These are phyloP conservation scores for Diplodus sargus DNA, from an alignment of 2,797 vertebrate genomes.

Conservation along the genomic window DNA sequence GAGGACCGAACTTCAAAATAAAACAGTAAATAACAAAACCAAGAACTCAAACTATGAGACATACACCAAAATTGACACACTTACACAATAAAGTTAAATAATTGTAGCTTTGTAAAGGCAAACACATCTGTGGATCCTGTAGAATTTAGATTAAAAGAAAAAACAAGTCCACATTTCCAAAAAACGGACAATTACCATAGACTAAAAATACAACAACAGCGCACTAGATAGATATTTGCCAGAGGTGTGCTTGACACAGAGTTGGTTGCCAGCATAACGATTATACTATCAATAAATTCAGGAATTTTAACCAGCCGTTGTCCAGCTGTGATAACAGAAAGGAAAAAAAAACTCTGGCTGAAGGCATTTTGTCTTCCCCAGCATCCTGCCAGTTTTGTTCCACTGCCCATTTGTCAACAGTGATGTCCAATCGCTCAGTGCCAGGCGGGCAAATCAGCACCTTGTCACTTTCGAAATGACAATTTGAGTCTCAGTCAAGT, in stretches of 20 bases:
- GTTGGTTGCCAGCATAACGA: slow-evolving; percentile 37
- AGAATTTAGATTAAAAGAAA: background rate
- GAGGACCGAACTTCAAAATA: too few relatives aligned
- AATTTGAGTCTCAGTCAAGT: slow-evolving; percentile 86
- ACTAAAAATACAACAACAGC: slow-evolving; percentile 37
- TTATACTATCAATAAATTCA: slow-evolving; percentile 65
- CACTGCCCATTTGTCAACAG: slow-evolving; percentile 90
- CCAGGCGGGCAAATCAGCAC: slow-evolving; percentile 86
- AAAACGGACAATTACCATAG: slow-evolving; percentile 13
- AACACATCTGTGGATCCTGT: background rate
- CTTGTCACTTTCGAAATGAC: slow-evolving; percentile 88
- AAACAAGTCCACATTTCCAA: background rate
- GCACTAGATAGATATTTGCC: slow-evolving; percentile 57
- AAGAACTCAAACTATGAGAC: too few relatives aligned
- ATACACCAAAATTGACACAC: background rate
- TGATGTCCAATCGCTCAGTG: slow-evolving; percentile 92
- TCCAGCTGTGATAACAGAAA: slow-evolving; percentile 82
- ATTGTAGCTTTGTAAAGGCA: background rate
- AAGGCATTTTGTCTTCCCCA: slow-evolving; percentile 88
- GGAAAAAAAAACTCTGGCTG: slow-evolving; percentile 74
- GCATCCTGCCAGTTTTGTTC: slow-evolving; percentile 88
- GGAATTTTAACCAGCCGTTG: slow-evolving; percentile 77
- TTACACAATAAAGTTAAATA: background rate
- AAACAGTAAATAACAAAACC: too few relatives aligned
- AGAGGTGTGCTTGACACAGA: slow-evolving; percentile 35